Evolutionary conservation across 2,888 invertebrate species (phyloP).

Genomic region (Parasteatoda lunata): DNA sequence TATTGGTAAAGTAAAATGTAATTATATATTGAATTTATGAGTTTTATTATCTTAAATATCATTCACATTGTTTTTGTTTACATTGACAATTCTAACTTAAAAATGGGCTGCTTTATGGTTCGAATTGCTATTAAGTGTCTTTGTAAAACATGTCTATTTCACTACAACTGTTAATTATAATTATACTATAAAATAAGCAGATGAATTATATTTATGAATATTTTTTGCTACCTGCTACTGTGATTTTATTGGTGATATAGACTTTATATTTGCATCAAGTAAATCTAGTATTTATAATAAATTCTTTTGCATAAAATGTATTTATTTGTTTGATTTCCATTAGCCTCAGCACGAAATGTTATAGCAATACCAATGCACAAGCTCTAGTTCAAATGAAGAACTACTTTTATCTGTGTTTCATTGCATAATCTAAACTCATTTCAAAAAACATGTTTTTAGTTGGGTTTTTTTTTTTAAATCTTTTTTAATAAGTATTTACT

Average conservation of each 20-base stretch:
- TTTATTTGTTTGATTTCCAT: constrained; percentile 14
- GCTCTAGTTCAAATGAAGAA: constrained; percentile 34
- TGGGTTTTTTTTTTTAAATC: too few species aligned
- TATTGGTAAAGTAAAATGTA: too few species aligned
- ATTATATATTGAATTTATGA: too few species aligned
- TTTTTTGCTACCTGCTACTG: constrained; percentile 63
- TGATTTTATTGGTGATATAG: constrained; percentile 62
- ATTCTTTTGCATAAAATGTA: background rate
- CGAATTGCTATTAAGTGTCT: constrained; percentile 18
- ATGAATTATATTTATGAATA: constrained; percentile 42
- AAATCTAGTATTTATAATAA: constrained; percentile 12
- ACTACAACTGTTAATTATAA: constrained; percentile 17
- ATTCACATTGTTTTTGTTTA: too few species aligned
- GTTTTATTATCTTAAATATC: too few species aligned
- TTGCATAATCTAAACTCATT: too few species aligned
- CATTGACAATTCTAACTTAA: background rate
- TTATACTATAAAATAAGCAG: constrained; percentile 14
- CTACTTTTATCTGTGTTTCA: constrained; percentile 3
- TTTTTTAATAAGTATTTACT: too few species aligned
- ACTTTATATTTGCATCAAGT: constrained; percentile 38
- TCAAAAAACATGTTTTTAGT: too few species aligned
- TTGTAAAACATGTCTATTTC: constrained; percentile 8
- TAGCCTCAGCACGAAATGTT: constrained; percentile 14
- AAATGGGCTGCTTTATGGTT: constrained; percentile 22
- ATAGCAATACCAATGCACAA: constrained; percentile 61